Conservation (phyloP, 2,113 vertebrate genomes). For the Corvus hawaiiensis region DNA sequence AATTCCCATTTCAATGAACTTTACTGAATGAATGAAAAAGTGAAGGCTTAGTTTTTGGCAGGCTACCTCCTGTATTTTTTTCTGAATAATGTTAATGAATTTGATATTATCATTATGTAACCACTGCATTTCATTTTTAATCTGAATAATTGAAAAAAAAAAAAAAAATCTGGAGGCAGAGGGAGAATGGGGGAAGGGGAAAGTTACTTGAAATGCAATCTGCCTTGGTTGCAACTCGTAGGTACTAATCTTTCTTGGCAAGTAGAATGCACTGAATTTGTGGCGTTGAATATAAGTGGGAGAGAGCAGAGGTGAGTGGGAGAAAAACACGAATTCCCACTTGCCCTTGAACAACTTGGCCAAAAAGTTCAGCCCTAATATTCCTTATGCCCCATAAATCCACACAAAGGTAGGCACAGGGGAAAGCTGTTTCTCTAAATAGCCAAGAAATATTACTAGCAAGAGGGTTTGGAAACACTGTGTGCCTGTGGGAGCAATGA, state of each 20-base stretch:
- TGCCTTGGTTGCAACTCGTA: not conserved
- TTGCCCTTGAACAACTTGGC: not conserved
- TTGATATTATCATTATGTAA: conserved; percentile 33
- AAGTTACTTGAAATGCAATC: conserved; percentile 19
- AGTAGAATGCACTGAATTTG: not conserved
- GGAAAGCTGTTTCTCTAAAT: not conserved
- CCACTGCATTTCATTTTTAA: not conserved
- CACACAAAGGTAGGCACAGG: not conserved
- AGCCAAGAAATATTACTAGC: not conserved
- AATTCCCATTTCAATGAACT: conserved; percentile 34
- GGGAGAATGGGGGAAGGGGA: not conserved
- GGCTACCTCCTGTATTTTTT: not conserved
- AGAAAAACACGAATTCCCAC: not conserved
- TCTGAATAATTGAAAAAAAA: not conserved
- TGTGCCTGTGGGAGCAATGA: not conserved
- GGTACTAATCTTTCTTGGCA: not conserved
- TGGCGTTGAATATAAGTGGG: not conserved
- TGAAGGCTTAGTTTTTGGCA: conserved; percentile 23
- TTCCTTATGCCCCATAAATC: not conserved
- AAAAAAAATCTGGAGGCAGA: not conserved
- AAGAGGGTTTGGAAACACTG: not conserved
- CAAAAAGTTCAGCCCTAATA: not conserved
- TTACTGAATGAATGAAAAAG: not conserved
- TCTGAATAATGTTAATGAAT: not conserved
- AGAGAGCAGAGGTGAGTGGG: not conserved